phyloP scores from a whole-genome alignment of 1,140 invertebrate genomes.

The Zaprionus taronus region DNA sequence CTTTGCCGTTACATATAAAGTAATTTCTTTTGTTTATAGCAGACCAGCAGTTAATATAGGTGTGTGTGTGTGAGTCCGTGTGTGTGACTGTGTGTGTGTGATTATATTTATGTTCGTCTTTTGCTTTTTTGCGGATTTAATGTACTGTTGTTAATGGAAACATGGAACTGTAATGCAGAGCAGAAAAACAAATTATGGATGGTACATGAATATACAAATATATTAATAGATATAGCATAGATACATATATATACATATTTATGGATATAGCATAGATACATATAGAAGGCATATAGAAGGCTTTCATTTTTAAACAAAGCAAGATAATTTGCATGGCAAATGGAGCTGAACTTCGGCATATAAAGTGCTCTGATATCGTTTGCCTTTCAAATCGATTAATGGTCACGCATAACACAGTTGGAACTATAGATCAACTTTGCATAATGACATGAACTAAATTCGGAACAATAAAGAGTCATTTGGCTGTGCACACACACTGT shows the following conservation, averaged over 20 bases:
- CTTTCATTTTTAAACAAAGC: too few species aligned
- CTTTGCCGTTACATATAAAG: constrained; percentile 72
- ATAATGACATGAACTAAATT: constrained; percentile 14
- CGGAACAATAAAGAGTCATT: constrained; percentile 2
- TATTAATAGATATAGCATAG: neutral
- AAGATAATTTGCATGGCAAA: neutral
- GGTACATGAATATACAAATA: neutral
- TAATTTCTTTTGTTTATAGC: constrained; percentile 78
- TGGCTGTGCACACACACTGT: neutral
- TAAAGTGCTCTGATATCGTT: neutral
- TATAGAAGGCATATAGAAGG: too few species aligned
- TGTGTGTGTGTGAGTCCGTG: constrained; percentile 20
- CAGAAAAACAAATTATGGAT: neutral
- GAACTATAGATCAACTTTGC: constrained; percentile 1
- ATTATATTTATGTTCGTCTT: constrained; percentile 35
- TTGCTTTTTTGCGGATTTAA: constrained; percentile 39
- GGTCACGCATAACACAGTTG: neutral
- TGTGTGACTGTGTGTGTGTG: constrained; percentile 2
- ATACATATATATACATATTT: neutral
- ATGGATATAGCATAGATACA: neutral
- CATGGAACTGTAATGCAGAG: constrained; percentile 34
- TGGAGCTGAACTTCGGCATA: neutral
- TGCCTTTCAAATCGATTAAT: neutral
- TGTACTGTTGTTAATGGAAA: constrained; percentile 55
- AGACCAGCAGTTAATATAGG: constrained; percentile 71